A percentile compares a stretch with the other conserved stretches of the same genome.
Evolutionary conservation across 2,888 invertebrate species (phyloP).

Genomic region (Ectobius pallidus): DNA sequence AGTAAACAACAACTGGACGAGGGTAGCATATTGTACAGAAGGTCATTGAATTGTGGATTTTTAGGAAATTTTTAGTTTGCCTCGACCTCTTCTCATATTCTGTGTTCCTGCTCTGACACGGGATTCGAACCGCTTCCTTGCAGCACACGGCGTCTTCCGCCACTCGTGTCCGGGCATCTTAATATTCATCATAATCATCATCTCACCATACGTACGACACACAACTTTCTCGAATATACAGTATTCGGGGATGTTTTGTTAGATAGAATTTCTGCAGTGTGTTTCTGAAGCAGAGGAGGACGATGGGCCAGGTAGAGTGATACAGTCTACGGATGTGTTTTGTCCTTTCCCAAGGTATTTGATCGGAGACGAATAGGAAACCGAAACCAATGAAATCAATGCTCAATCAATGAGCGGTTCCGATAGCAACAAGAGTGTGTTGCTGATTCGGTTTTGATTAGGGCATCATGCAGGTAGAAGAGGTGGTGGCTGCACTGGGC

Average conservation of each 20-base stretch:
- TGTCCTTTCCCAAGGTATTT: too few species aligned
- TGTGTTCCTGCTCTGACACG: neutral
- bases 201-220: too few species aligned
- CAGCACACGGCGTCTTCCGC: neutral
- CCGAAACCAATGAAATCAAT: conserved; percentile 32
- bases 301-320: too few species aligned
- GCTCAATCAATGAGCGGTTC: conserved; percentile 13
- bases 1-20: conserved; percentile 29
- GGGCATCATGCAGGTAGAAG: neutral
- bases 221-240: too few species aligned
- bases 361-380: neutral
- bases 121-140: conserved; percentile 25
- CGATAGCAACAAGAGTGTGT: conserved; percentile 17
- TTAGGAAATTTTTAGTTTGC: neutral
- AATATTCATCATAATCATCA: too few species aligned
- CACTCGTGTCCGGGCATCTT: too few species aligned
- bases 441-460: conserved; percentile 27
- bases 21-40: conserved; percentile 24
- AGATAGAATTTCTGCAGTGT: too few species aligned
- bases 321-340: too few species aligned
- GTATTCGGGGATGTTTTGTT: too few species aligned
- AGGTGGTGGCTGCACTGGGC: too few species aligned
- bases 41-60: conserved; percentile 13
- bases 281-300: too few species aligned
- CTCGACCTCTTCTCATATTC: neutral